Evolutionary conservation across 2,113 vertebrate genomes (phyloP).

Genomic region (Asarcornis scutulata): DNA sequence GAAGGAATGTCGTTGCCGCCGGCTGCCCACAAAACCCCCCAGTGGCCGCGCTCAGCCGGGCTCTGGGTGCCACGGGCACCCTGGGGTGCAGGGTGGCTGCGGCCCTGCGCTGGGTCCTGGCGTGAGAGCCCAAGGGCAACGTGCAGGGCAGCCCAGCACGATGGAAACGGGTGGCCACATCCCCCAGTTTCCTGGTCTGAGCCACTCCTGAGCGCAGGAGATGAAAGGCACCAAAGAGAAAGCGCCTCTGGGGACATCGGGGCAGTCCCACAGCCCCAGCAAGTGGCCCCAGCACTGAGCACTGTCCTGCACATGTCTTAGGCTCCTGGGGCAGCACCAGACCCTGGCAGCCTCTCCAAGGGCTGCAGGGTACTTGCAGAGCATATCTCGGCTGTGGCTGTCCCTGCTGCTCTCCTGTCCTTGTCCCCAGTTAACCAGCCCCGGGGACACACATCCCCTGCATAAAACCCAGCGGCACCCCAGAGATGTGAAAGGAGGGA

Average conservation of each 20-base stretch:
- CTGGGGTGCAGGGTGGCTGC: fast-evolving
- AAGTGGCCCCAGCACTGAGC: fast-evolving
- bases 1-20: conserved; percentile 49
- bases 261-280: neutral
- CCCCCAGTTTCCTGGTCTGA: neutral
- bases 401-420: neutral
- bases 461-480: neutral
- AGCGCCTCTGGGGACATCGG: fast-evolving
- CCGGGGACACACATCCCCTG: neutral
- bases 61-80: neutral
- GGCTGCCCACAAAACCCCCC: neutral
- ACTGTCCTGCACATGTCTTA: fast-evolving
- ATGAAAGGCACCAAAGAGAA: neutral
- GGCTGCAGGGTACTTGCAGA: neutral
- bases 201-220: neutral
- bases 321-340: neutral
- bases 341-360: neutral
- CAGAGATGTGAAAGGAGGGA: neutral
- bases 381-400: fast-evolving
- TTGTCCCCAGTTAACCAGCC: neutral
- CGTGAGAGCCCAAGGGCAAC: fast-evolving
- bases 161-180: fast-evolving
- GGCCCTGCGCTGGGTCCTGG: neutral
- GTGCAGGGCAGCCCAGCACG: fast-evolving
- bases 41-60: fast-evolving